Conservation (phyloP, 2,888 invertebrate genomes). For the Cheilosia impressa region DNA sequence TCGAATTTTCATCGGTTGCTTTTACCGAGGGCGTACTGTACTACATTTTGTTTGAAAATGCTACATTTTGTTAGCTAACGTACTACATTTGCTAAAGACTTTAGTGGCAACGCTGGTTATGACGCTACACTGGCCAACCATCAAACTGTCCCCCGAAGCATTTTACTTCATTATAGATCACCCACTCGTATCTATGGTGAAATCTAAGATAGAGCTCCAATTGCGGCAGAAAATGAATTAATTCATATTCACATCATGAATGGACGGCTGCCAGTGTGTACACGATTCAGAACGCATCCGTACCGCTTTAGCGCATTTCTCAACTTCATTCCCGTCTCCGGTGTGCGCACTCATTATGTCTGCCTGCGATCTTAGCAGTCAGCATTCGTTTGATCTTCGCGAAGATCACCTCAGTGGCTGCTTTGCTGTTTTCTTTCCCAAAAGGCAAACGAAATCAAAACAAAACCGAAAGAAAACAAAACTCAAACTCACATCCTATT, state of each 20-base stretch:
- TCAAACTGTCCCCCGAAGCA: background rate
- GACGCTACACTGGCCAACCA: background rate
- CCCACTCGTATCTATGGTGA: slow-evolving; percentile 35
- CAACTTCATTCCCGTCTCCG: slow-evolving; percentile 5
- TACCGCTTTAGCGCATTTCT: slow-evolving; percentile 21
- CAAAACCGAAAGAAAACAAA: slow-evolving; percentile 28
- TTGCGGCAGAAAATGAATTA: slow-evolving; percentile 21
- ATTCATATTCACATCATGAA: slow-evolving; percentile 63
- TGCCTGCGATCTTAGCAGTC: slow-evolving; percentile 18
- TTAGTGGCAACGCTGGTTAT: too few relatives aligned
- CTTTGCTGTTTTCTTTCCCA: slow-evolving; percentile 56
- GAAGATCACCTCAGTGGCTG: slow-evolving; percentile 62
- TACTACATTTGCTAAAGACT: too few relatives aligned
- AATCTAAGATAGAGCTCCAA: slow-evolving; percentile 27
- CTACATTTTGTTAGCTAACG: too few relatives aligned
- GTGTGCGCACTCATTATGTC: slow-evolving; percentile 13
- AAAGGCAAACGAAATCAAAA: slow-evolving; percentile 65
- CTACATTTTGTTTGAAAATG: too few relatives aligned
- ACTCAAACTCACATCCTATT: slow-evolving; percentile 62
- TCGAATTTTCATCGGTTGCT: too few relatives aligned
- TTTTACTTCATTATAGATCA: slow-evolving; percentile 42
- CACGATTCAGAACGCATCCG: slow-evolving; percentile 41
- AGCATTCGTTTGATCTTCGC: slow-evolving; percentile 64
- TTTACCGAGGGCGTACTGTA: too few relatives aligned
- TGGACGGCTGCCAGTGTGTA: slow-evolving; percentile 17